Percentiles rank a stretch among this genome's conserved stretches.
Conservation (phyloP, 1,140 invertebrate species). For the Polypedilum vanderplanki region DNA sequence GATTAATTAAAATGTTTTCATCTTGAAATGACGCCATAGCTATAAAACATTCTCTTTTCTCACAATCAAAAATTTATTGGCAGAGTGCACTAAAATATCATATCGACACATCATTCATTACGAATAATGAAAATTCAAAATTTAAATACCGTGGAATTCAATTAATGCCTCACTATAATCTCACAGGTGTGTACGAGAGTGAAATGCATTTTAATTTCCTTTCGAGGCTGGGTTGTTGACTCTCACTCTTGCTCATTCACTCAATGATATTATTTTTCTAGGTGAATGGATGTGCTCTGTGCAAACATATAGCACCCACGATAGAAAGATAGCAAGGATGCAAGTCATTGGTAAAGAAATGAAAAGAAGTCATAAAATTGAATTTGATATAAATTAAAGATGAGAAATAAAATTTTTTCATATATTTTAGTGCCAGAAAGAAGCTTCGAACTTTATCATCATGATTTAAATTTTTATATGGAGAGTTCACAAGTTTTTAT, state of each 20-base stretch:
- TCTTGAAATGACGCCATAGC: too few species aligned
- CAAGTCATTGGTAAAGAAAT: neutral
- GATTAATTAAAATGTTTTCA: too few species aligned
- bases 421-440: neutral
- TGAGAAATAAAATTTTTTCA: neutral
- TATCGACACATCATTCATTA: constrained; percentile 2
- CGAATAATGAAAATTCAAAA: neutral
- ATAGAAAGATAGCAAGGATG: neutral
- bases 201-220: neutral
- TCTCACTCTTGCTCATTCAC: too few species aligned
- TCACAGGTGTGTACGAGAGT: neutral
- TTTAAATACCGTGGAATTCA: constrained; percentile 8
- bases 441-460: constrained; percentile 25
- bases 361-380: neutral
- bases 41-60: too few species aligned
- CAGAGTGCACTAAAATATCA: constrained; percentile 7
- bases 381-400: neutral
- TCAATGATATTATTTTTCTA: neutral
- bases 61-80: neutral
- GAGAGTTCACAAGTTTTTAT: neutral
- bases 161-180: neutral
- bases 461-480: neutral
- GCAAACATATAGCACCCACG: neutral
- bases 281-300: constrained; percentile 21
- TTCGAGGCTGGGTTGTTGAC: neutral